These are phyloP conservation scores for Pseudoatta argentina DNA, from an alignment of 1,140 invertebrate genomes.

Conservation along the genomic window DNA sequence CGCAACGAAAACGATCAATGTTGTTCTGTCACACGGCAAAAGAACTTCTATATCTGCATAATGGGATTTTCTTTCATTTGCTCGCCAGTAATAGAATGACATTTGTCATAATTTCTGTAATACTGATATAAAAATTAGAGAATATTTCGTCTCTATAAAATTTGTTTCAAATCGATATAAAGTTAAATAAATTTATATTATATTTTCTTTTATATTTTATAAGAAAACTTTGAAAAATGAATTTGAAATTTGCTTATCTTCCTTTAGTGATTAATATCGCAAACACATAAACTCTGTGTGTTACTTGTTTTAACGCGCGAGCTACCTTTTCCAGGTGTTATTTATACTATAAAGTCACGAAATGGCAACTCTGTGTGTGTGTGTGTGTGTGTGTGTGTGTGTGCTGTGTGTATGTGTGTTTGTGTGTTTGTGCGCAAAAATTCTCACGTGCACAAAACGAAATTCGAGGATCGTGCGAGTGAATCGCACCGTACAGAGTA, in stretches of 20 bases:
- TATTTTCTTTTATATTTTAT: not conserved
- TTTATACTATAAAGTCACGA: not conserved
- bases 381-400: too few species aligned
- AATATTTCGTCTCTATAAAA: not conserved
- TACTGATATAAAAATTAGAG: not conserved
- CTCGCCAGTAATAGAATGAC: constrained; percentile 6
- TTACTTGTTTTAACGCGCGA: not conserved
- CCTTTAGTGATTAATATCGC: not conserved
- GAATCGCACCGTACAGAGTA: not conserved
- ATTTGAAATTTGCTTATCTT: constrained; percentile 2
- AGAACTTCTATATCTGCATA: constrained; percentile 17
- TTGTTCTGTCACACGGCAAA: not conserved
- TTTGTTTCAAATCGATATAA: not conserved
- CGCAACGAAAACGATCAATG: constrained; percentile 34
- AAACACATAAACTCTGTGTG: not conserved
- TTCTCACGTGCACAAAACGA: constrained; percentile 1
- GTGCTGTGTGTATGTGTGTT: too few species aligned
- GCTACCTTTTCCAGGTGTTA: not conserved
- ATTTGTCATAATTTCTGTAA: not conserved
- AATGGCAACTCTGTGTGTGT: not conserved
- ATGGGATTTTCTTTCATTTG: constrained; percentile 18
- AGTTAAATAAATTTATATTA: not conserved
- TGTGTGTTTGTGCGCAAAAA: not conserved
- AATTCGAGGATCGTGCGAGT: not conserved
- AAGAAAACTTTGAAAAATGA: not conserved